phyloP scores from a whole-genome alignment of 2,797 vertebrate genomes.

The Pipistrellus pygmaeus region DNA sequence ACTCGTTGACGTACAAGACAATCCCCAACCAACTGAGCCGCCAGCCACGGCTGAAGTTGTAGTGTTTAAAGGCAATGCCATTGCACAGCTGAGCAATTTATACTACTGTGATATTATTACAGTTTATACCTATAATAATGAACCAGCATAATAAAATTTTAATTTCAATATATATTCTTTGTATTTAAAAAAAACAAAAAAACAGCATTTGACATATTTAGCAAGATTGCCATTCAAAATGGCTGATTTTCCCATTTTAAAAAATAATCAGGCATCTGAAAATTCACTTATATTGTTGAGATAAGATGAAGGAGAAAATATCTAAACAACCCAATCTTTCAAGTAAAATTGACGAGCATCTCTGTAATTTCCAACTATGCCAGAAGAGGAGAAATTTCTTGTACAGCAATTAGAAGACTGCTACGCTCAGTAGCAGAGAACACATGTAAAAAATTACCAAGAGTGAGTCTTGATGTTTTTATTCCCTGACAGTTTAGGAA shows the following conservation, averaged over 20 bases:
- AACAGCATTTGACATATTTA: slow-evolving; percentile 20
- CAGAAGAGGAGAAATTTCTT: neutral
- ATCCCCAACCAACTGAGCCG: neutral
- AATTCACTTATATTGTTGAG: slow-evolving; percentile 30
- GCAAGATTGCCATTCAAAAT: slow-evolving; percentile 53
- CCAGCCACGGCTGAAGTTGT: neutral
- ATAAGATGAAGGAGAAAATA: slow-evolving; percentile 40
- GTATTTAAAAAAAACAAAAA: neutral
- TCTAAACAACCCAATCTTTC: neutral
- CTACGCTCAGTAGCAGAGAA: neutral
- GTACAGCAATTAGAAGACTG: neutral
- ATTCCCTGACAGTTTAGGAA: neutral
- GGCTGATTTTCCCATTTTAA: slow-evolving; percentile 33
- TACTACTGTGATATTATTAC: neutral
- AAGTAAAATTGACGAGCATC: neutral
- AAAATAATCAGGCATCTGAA: slow-evolving; percentile 39
- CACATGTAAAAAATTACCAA: neutral
- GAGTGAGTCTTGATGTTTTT: neutral
- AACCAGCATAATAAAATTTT: neutral
- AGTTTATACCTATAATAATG: slow-evolving; percentile 15
- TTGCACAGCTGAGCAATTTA: neutral
- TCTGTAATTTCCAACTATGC: slow-evolving; percentile 54
- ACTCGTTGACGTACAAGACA: neutral
- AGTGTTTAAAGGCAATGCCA: slow-evolving; percentile 45
- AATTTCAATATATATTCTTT: neutral